A percentile compares a stretch with the other conserved stretches of the same genome.
Conservation (phyloP, 2,113 vertebrate genomes). For the Apteryx mantelli region DNA sequence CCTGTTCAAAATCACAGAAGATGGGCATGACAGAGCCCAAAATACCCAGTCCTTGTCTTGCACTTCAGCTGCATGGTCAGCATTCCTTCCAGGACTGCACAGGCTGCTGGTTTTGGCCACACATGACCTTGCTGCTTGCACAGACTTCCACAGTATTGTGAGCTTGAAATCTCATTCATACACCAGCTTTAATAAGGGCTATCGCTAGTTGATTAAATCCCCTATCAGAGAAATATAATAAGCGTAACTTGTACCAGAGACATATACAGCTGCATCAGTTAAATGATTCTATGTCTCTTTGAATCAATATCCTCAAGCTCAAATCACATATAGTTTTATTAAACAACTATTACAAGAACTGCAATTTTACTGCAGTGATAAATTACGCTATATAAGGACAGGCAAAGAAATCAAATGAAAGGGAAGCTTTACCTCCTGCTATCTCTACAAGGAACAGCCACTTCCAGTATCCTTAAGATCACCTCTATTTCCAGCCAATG, state of each 20-base stretch:
- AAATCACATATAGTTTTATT: neutral
- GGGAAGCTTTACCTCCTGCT: neutral
- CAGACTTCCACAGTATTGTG: neutral
- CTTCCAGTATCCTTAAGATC: neutral
- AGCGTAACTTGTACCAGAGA: neutral
- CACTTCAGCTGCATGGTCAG: neutral
- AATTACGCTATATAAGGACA: neutral
- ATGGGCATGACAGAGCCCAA: neutral
- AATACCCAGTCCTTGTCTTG: neutral
- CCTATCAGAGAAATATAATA: neutral
- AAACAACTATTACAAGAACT: neutral
- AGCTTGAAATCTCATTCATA: neutral
- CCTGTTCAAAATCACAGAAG: neutral
- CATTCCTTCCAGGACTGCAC: neutral
- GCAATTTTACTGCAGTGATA: neutral
- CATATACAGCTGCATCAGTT: neutral
- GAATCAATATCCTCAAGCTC: neutral
- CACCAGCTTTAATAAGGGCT: neutral
- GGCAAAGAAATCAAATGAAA: neutral
- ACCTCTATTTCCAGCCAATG: neutral
- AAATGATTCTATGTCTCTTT: rapidly evolving
- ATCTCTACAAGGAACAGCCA: rapidly evolving
- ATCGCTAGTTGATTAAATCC: neutral
- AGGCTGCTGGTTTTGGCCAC: neutral
- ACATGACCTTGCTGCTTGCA: neutral